These are phyloP conservation scores for Acleris sparsana DNA, from an alignment of 2,888 invertebrate species.

Conservation along the genomic window DNA sequence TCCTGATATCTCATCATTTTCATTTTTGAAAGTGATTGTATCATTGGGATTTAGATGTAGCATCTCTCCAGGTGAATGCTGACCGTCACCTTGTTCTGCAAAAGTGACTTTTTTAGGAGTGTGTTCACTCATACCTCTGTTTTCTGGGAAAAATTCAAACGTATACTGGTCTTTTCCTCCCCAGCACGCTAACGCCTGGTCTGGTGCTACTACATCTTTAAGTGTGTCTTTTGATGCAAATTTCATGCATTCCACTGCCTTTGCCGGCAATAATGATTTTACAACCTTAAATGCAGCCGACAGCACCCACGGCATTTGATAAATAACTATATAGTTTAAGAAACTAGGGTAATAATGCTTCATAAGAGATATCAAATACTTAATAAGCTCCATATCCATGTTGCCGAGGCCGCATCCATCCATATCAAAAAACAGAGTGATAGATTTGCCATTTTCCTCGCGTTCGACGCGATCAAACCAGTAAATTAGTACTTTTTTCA, in stretches of 20 bases:
- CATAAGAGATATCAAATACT: slow-evolving; percentile 93
- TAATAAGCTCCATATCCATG: slow-evolving; percentile 96
- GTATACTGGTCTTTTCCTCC: slow-evolving; percentile 90
- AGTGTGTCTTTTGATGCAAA: slow-evolving; percentile 90
- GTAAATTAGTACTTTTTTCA: slow-evolving; percentile 92
- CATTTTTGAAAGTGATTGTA: slow-evolving; percentile 86
- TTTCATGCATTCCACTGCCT: slow-evolving; percentile 94
- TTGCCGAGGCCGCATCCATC: slow-evolving; percentile 92
- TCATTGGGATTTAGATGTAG: slow-evolving; percentile 87
- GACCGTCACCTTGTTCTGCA: slow-evolving; percentile 65
- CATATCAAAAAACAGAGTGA: slow-evolving; percentile 96
- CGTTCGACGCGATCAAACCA: slow-evolving; percentile 93
- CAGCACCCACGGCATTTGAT: slow-evolving; percentile 97
- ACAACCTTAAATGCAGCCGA: slow-evolving; percentile 96
- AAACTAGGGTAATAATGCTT: slow-evolving; percentile 95
- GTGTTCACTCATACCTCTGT: slow-evolving; percentile 59
- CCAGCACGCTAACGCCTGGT: slow-evolving; percentile 90
- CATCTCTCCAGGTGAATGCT: slow-evolving; percentile 81
- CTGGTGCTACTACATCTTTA: slow-evolving; percentile 88
- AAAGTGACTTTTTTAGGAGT: slow-evolving; percentile 78
- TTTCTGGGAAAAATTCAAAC: slow-evolving; percentile 88
- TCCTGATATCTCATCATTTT: slow-evolving; percentile 87
- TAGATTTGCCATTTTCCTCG: slow-evolving; percentile 88
- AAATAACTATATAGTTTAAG: slow-evolving; percentile 94
- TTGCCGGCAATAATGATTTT: slow-evolving; percentile 92